A percentile compares a stretch with the other conserved stretches of the same genome.
These are phyloP conservation scores for Coilia nasus DNA, from an alignment of 2,797 vertebrate genomes.

Conservation along the genomic window DNA sequence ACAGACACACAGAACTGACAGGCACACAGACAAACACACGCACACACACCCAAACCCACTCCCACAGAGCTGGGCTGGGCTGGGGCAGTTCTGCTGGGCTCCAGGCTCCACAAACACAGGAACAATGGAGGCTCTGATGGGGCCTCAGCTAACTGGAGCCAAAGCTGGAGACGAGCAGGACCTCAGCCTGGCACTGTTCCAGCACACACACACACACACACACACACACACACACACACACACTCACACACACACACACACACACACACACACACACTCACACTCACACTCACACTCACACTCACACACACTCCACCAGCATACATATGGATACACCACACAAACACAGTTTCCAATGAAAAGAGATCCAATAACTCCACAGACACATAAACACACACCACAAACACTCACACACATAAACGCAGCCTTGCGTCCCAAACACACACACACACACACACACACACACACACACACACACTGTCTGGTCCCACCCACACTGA, in stretches of 20 bases:
- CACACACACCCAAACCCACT: too few relatives aligned
- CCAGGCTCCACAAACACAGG: constrained; percentile 52
- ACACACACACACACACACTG: not conserved
- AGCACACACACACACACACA: constrained; percentile 16
- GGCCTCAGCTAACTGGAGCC: constrained; percentile 38
- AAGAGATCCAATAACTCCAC: not conserved
- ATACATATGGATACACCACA: not conserved
- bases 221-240: constrained; percentile 1
- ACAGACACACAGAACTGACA: too few relatives aligned
- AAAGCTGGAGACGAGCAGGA: constrained; percentile 40
- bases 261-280: not conserved
- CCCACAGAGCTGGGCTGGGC: not conserved
- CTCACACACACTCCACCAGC: not conserved
- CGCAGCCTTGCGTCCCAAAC: not conserved
- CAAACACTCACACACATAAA: not conserved
- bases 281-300: not conserved
- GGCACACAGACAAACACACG: too few relatives aligned
- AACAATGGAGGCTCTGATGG: constrained; percentile 75
- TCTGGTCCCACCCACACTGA: constrained; percentile 3
- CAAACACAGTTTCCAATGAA: not conserved
- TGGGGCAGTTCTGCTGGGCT: constrained; percentile 11
- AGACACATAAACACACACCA: not conserved
- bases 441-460: not conserved
- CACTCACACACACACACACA: not conserved
- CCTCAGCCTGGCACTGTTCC: constrained; percentile 45